These are phyloP conservation scores for Yponomeuta sedellus DNA, from an alignment of 2,888 invertebrate species.

Conservation along the genomic window DNA sequence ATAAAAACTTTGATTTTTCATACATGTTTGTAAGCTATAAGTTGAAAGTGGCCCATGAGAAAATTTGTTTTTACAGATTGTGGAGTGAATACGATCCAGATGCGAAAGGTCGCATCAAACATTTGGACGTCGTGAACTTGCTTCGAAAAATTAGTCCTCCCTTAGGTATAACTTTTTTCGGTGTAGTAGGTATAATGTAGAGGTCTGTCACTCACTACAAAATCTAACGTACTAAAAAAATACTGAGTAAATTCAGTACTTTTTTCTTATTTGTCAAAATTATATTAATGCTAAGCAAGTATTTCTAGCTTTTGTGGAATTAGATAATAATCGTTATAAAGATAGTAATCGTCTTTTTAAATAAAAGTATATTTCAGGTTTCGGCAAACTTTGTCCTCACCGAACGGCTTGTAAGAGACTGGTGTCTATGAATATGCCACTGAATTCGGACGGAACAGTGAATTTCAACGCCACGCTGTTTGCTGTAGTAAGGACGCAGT, in stretches of 20 bases:
- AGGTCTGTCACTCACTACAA: neutral
- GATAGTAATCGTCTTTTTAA: neutral
- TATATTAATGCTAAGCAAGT: no score
- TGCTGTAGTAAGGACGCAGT: constrained; percentile 96
- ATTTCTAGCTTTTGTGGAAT: no score
- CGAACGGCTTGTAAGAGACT: constrained; percentile 98
- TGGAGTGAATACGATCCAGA: constrained; percentile 99
- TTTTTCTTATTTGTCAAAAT: no score
- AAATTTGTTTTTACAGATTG: constrained; percentile 68
- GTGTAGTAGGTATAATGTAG: neutral
- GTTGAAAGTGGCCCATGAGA: no score
- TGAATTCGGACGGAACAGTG: constrained; percentile 99
- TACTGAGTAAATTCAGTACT: no score
- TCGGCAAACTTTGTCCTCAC: constrained; percentile 99
- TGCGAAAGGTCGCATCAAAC: constrained; percentile 98
- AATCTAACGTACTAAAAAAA: no score
- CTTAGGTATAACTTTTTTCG: constrained; percentile 60
- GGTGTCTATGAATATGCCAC: constrained; percentile 99
- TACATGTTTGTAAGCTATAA: no score
- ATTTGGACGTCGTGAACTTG: constrained; percentile 97
- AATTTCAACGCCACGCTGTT: constrained; percentile 99
- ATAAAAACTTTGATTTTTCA: no score
- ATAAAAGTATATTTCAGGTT: constrained; percentile 75
- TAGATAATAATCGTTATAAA: no score
- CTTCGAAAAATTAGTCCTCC: constrained; percentile 99